Conservation (phyloP, 1,140 invertebrate species). For the Acarapis woodi region DNA sequence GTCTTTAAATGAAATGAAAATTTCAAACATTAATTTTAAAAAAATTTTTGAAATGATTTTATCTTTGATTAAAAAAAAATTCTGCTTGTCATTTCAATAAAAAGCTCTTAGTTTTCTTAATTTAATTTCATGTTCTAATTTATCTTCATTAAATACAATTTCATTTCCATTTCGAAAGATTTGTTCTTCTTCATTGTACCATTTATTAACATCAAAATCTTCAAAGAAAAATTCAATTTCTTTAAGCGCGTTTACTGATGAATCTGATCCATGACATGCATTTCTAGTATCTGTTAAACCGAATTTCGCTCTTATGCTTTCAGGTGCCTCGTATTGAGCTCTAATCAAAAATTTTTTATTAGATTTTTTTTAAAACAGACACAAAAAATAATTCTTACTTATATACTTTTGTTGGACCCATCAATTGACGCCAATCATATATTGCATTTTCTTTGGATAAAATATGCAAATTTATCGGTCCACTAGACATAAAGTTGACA, state of each 20-base stretch:
- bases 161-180: background rate
- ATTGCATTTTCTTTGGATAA: constrained; percentile 43
- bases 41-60: too few species aligned
- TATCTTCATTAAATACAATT: background rate
- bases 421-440: constrained; percentile 38
- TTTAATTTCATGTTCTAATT: background rate
- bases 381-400: constrained; percentile 12
- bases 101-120: too few species aligned
- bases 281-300: constrained; percentile 73
- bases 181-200: background rate
- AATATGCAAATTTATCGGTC: constrained; percentile 42
- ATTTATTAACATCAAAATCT: constrained; percentile 3
- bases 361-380: background rate
- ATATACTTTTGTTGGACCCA: constrained; percentile 59
- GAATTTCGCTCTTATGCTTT: constrained; percentile 43
- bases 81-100: too few species aligned
- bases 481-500: constrained; percentile 59
- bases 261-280: constrained; percentile 38
- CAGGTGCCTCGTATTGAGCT: constrained; percentile 39
- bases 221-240: constrained; percentile 10
- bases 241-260: background rate
- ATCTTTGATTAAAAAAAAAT: too few species aligned
- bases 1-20: too few species aligned
- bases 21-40: too few species aligned
- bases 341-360: constrained; percentile 20